phyloP scores from a whole-genome alignment of 2,888 invertebrate genomes.

The Allolobophora icterica region DNA sequence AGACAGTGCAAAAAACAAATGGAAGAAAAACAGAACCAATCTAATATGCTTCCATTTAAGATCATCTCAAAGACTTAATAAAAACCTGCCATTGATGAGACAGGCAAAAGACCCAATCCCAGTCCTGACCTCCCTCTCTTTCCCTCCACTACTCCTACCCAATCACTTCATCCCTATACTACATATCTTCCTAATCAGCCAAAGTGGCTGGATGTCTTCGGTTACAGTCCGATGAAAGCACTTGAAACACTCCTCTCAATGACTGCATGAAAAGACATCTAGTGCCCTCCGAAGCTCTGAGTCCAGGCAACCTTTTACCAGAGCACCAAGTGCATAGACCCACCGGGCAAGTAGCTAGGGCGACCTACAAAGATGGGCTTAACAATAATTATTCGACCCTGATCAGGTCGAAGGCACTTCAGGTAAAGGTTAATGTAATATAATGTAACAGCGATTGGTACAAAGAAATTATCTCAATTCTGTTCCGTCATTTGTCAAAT shows the following conservation, averaged over 20 bases:
- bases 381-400: background rate
- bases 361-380: background rate
- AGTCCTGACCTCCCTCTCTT: background rate
- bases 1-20: background rate
- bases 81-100: background rate
- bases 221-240: background rate
- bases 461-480: background rate
- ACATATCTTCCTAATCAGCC: background rate
- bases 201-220: background rate
- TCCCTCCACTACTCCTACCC: background rate
- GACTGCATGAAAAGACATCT: background rate
- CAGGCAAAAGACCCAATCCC: too few relatives aligned
- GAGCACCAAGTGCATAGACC: background rate
- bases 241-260: background rate
- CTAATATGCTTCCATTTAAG: background rate
- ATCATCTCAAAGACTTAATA: conserved; percentile 11
- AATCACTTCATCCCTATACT: background rate
- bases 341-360: background rate
- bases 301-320: background rate
- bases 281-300: background rate
- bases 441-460: background rate
- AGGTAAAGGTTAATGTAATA: background rate
- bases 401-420: background rate
- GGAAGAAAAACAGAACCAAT: background rate
- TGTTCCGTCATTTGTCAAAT: background rate